Evolutionary conservation across 1,140 invertebrate species (phyloP), one percentile per base, ranked within the genome.

Genomic region (Limonius californicus): DNA sequence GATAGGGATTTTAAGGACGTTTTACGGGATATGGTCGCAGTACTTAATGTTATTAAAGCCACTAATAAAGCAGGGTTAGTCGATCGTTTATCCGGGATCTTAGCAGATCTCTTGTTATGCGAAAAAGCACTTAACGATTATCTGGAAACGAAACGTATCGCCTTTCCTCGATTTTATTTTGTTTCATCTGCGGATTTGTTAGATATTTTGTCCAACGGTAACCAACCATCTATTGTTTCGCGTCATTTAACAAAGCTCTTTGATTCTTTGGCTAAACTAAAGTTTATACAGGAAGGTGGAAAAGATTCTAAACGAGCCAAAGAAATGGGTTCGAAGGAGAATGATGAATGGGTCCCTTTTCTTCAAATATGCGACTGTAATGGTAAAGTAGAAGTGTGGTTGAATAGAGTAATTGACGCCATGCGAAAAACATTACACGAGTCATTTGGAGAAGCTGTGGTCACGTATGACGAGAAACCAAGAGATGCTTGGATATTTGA

Each of bases 111-210:
- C 59, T 87, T 89, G 0, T 80, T 97, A n/a, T 98, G 95, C 79
- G 95, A 98, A 79, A 98, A 99, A 78, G 95, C 95, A 19, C 78
- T 98, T 60, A 94, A 94, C 27, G 93, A 97, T 76, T 99, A 98
- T 80, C 82, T 99, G 67, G 95, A 99, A 83, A 97, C 95, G 0
- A 99, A 99, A 79, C 83, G 96, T 72, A 81, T 97, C 30, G 93
- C 94, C n/a, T 99, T 98, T 80, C 95, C 96, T 18, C 83, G 93
- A 74, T 98, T 98, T 80, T 98, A 98, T 78, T 99, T 98, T 78
- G 92, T 98, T 2, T 97, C 95, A 12, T 95, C 93, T n/a, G 94
- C 92, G 57, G 96, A 99, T 83, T 79, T 98, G 27, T 78, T 99
- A 20, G 96, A 98, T 77, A 92, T 98, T 66, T 80, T 99, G 45